Percentiles rank a stretch among this genome's conserved stretches.
Conservation (phyloP, 2,113 vertebrate genomes). For the Patagioenas fasciata region DNA sequence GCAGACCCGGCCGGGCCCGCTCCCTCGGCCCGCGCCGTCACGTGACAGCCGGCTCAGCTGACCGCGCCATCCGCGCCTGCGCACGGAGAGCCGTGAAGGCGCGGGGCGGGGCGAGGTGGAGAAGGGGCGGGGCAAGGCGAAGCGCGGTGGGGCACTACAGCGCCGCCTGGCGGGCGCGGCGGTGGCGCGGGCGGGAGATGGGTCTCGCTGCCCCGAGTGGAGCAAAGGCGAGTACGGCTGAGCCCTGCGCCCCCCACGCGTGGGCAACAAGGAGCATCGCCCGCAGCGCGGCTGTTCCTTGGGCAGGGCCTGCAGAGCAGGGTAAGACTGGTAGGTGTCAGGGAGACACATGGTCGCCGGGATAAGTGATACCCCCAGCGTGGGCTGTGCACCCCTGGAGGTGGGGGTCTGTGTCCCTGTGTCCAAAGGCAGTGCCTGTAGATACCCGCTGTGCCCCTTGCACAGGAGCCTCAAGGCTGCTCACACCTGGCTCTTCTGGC, state of each 20-base stretch:
- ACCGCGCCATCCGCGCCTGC: neutral
- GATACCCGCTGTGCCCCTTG: no score
- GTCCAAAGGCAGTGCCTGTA: neutral
- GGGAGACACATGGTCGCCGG: neutral
- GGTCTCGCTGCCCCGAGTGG: neutral
- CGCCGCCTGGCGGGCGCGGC: neutral
- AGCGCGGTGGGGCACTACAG: neutral
- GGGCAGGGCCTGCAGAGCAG: neutral
- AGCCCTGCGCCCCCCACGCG: neutral
- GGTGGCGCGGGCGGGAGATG: no score
- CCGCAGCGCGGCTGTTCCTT: no score
- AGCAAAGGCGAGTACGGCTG: neutral
- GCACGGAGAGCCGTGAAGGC: neutral
- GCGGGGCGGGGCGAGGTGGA: neutral
- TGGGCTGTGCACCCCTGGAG: accelerated
- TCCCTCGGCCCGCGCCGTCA: neutral
- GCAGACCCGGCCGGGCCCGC: neutral
- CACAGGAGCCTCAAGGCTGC: neutral
- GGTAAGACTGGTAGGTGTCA: no score
- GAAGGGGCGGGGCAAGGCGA: neutral
- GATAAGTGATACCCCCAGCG: accelerated
- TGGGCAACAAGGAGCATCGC: neutral
- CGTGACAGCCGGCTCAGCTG: neutral
- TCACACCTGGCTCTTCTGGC: neutral
- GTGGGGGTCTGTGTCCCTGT: neutral